phyloP scores from a whole-genome alignment of 1,140 invertebrate genomes.

The Drosophila watanabei region DNA sequence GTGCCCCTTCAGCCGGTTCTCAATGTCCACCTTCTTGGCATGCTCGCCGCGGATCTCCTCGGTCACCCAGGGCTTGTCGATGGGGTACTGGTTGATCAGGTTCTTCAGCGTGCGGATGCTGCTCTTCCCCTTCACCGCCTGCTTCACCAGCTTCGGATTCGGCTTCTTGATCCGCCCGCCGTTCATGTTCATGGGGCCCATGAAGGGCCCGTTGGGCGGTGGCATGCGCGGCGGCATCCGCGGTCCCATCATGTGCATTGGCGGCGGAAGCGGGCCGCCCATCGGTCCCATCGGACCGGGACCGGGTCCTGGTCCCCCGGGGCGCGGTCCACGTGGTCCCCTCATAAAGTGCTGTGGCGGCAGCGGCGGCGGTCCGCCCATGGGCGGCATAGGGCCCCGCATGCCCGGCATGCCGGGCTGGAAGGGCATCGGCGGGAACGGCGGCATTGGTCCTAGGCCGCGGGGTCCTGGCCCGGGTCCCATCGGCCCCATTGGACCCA shows the following conservation, averaged over 20 bases:
- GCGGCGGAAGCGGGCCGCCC: conserved; percentile 48
- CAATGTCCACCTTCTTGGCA: conserved; percentile 77
- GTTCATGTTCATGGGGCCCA: conserved; percentile 54
- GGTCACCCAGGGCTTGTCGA: conserved; percentile 84
- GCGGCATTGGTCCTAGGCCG: conserved; percentile 44
- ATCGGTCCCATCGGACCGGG: conserved; percentile 46
- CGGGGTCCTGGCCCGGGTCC: conserved; percentile 51
- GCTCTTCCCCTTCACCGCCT: conserved; percentile 74
- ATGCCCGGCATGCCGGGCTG: conserved; percentile 56
- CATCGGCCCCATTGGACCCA: conserved; percentile 52
- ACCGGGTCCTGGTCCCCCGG: conserved; percentile 34
- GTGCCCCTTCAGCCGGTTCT: conserved; percentile 83
- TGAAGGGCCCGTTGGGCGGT: conserved; percentile 47
- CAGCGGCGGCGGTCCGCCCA: conserved; percentile 58
- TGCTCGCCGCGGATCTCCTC: conserved; percentile 76
- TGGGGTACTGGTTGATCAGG: conserved; percentile 83
- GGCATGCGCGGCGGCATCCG: conserved; percentile 68
- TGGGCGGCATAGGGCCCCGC: conserved; percentile 52
- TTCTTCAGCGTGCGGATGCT: conserved; percentile 82
- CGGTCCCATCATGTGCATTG: conserved; percentile 70
- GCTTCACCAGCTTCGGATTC: conserved; percentile 73
- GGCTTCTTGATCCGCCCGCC: conserved; percentile 72
- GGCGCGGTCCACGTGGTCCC: conserved; percentile 19
- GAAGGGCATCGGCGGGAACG: conserved; percentile 43
- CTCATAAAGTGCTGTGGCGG: conserved; percentile 69